A percentile compares a stretch with the other conserved stretches of the same genome.
Conservation (phyloP, 2,888 invertebrate species). For the Agrochola lychnidis region DNA sequence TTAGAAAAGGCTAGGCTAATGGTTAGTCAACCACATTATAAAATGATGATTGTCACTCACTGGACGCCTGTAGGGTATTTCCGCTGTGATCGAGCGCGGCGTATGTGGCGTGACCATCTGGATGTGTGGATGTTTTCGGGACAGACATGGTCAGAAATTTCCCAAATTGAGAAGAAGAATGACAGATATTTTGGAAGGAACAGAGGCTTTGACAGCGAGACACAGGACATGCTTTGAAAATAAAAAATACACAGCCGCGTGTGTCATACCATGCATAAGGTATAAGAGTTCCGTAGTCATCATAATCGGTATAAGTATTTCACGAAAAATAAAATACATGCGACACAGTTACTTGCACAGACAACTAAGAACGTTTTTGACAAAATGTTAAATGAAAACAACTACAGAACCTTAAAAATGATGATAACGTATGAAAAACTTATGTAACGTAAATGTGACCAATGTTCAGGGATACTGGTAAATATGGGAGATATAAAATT, state of each 20-base stretch:
- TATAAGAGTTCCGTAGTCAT: constrained; percentile 13
- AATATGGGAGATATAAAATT: neutral
- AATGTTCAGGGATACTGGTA: constrained; percentile 7
- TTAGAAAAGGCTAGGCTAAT: constrained; percentile 37
- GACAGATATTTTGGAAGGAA: constrained; percentile 33
- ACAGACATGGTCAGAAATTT: constrained; percentile 88
- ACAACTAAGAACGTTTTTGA: constrained; percentile 14
- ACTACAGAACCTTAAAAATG: neutral
- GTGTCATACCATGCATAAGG: constrained; percentile 37
- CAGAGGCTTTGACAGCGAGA: constrained; percentile 28
- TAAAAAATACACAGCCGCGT: constrained; percentile 6
- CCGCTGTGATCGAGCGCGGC: constrained; percentile 82
- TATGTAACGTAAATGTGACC: constrained; percentile 1
- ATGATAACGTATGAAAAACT: neutral
- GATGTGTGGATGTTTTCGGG: constrained; percentile 47
- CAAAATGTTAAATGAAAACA: constrained; percentile 18
- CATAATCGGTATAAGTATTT: neutral
- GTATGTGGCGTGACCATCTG: constrained; percentile 84
- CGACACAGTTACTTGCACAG: constrained; percentile 27
- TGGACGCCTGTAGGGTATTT: constrained; percentile 80
- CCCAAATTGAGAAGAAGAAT: constrained; percentile 52
- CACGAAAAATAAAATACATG: constrained; percentile 46
- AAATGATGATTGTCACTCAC: constrained; percentile 69
- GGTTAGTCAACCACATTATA: constrained; percentile 41
- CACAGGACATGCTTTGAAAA: constrained; percentile 41